These are phyloP conservation scores for Cantharis rufa DNA, from an alignment of 2,888 invertebrate genomes.

Conservation along the genomic window DNA sequence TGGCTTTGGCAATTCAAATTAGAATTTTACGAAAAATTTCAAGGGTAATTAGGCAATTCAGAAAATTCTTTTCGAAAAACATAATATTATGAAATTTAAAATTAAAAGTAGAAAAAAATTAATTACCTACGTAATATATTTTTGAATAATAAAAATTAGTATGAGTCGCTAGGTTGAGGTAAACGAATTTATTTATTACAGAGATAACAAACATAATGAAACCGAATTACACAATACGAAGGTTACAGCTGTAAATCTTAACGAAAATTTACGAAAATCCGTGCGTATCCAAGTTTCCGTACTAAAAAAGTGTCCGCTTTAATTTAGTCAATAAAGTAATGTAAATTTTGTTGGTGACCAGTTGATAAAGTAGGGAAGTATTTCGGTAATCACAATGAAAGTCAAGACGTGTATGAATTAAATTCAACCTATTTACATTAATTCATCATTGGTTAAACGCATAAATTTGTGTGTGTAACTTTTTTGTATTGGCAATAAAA, in stretches of 20 bases:
- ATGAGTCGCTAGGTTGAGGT: too few species aligned
- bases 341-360: not conserved
- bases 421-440: not conserved
- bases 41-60: not conserved
- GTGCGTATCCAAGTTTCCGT: too few species aligned
- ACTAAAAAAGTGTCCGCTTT: not conserved
- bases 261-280: not conserved
- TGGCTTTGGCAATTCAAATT: not conserved
- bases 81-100: not conserved
- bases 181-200: not conserved
- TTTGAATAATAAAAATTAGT: too few species aligned
- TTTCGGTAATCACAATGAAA: not conserved
- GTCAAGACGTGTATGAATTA: not conserved
- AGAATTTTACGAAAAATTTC: not conserved
- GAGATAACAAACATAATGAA: not conserved
- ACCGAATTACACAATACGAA: not conserved
- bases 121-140: too few species aligned
- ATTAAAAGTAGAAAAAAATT: not conserved
- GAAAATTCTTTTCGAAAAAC: not conserved
- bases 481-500: constrained; percentile 1
- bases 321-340: not conserved
- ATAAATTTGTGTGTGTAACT: not conserved
- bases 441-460: not conserved
- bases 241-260: not conserved
- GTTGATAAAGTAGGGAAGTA: not conserved